These are phyloP conservation scores for Gnathonemus longibarbis DNA, from an alignment of 2,113 vertebrate species.

Conservation along the genomic window DNA sequence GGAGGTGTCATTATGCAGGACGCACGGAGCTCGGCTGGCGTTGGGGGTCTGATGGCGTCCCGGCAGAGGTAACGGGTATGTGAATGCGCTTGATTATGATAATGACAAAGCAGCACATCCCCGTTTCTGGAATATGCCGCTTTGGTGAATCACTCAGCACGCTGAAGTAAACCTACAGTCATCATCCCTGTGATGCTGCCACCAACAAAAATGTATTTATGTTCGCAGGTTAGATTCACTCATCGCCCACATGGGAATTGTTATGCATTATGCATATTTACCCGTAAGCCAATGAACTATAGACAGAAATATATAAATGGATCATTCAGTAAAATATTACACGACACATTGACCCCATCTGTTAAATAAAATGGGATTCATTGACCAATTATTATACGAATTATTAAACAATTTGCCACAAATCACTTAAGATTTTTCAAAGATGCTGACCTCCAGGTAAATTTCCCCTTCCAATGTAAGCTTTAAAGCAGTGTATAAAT, in stretches of 20 bases:
- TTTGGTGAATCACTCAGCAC: not conserved
- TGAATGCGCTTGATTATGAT: not conserved
- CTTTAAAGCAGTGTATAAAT: not conserved
- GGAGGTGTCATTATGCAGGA: not conserved
- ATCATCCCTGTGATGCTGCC: not conserved
- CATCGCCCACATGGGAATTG: not conserved
- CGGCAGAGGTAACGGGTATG: not conserved
- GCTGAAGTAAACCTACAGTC: not conserved
- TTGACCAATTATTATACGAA: not conserved
- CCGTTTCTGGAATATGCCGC: not conserved
- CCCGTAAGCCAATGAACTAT: not conserved
- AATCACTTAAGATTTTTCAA: not conserved
- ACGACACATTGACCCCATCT: not conserved
- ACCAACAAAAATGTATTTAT: not conserved
- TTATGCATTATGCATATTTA: not conserved
- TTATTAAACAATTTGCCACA: not conserved
- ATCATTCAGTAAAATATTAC: not conserved
- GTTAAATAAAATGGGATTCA: not conserved
- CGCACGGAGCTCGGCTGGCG: not conserved
- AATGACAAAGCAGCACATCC: not conserved
- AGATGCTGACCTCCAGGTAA: not conserved
- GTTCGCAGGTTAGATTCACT: constrained; percentile 5
- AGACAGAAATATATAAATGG: not conserved
- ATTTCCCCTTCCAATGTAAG: not conserved
- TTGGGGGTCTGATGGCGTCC: not conserved